Evolutionary conservation across 2,888 invertebrate species (phyloP).

Genomic region (Cephus spinipes): DNA sequence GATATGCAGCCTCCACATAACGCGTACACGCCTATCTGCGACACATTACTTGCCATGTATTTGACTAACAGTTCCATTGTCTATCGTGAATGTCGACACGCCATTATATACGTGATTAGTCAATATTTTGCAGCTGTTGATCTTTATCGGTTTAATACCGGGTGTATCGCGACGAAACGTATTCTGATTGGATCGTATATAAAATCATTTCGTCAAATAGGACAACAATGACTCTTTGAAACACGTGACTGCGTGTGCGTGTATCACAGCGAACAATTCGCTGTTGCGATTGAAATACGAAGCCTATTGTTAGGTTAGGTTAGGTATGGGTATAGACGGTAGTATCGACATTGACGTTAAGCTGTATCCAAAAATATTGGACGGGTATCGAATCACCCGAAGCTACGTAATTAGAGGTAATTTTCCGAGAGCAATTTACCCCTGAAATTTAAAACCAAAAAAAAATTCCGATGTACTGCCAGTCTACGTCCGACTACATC

Average conservation of each 20-base stretch:
- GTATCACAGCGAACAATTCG: neutral
- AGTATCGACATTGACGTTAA: neutral
- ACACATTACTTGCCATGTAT: neutral
- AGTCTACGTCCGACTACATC: slow-evolving; percentile 40
- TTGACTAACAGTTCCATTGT: slow-evolving; percentile 31
- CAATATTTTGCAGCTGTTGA: slow-evolving; percentile 51
- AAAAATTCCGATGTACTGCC: slow-evolving; percentile 27
- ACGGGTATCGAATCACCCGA: slow-evolving; percentile 20
- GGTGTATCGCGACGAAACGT: neutral
- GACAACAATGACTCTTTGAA: neutral
- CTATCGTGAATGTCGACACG: slow-evolving; percentile 27
- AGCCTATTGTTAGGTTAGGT: neutral
- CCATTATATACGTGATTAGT: slow-evolving; percentile 51
- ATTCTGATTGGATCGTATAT: neutral
- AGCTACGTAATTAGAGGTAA: slow-evolving; percentile 54
- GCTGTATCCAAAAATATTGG: neutral
- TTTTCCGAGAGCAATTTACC: slow-evolving; percentile 54
- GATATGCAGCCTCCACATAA: slow-evolving; percentile 39
- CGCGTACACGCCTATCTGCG: neutral
- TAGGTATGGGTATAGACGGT: neutral
- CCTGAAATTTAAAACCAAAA: slow-evolving; percentile 55
- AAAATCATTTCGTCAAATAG: neutral
- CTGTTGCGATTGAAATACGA: neutral
- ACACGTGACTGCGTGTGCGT: neutral
- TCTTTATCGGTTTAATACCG: slow-evolving; percentile 26